These are phyloP conservation scores for Latrodectus geometricus DNA, from an alignment of 1,140 invertebrate species.

Conservation along the genomic window DNA sequence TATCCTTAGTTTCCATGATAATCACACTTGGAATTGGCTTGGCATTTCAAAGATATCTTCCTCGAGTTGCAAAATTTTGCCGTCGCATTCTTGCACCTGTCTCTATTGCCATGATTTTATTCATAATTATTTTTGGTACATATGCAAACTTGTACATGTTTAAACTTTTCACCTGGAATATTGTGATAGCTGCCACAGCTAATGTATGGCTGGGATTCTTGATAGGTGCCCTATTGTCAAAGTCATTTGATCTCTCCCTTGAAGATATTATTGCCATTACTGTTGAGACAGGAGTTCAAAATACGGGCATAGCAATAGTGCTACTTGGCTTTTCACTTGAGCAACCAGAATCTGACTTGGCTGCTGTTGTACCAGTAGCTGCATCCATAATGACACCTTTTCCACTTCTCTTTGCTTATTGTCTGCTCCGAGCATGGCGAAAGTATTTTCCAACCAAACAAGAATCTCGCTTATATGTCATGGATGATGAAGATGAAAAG, in stretches of 20 bases:
- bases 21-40: conserved; percentile 86
- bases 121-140: conserved; percentile 91
- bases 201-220: conserved; percentile 90
- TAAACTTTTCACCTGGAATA: conserved; percentile 85
- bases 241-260: conserved; percentile 74
- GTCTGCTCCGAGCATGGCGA: conserved; percentile 35
- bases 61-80: conserved; percentile 77
- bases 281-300: conserved; percentile 94
- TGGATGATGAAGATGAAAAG: conserved; percentile 52
- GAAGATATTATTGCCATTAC: conserved; percentile 85
- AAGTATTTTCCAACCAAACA: conserved; percentile 15
- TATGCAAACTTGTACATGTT: conserved; percentile 93
- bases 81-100: conserved; percentile 87
- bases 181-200: conserved; percentile 83
- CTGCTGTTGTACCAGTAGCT: conserved; percentile 79
- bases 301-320: conserved; percentile 92
- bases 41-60: conserved; percentile 73
- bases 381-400: conserved; percentile 94
- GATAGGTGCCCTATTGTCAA: conserved; percentile 77
- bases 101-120: conserved; percentile 84
- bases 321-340: conserved; percentile 74
- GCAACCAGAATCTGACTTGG: conserved; percentile 70
- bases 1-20: conserved; percentile 81
- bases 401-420: conserved; percentile 73
- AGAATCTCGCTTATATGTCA: conserved; percentile 29